These are phyloP conservation scores for Thalpophila matura DNA, from an alignment of 2,888 invertebrate genomes.

Conservation along the genomic window DNA sequence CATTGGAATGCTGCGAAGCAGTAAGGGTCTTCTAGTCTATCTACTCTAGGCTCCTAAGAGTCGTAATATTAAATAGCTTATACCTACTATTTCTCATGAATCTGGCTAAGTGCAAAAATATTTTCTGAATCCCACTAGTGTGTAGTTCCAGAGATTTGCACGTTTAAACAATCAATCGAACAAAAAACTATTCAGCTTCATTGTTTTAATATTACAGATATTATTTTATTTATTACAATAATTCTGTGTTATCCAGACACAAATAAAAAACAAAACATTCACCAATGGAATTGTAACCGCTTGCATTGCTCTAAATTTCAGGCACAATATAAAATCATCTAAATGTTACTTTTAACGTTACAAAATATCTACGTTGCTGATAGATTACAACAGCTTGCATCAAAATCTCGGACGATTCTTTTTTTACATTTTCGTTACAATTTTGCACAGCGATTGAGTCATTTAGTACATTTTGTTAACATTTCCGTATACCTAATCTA, in stretches of 20 bases:
- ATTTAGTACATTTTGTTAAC: slow-evolving; percentile 14
- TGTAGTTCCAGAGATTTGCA: too few relatives aligned
- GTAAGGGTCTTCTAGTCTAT: too few relatives aligned
- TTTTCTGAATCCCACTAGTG: too few relatives aligned
- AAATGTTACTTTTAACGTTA: slow-evolving; percentile 32
- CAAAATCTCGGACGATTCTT: slow-evolving; percentile 10
- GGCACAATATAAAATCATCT: slow-evolving; percentile 23
- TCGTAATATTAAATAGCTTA: too few relatives aligned
- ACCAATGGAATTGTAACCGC: slow-evolving; percentile 9
- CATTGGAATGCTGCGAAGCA: too few relatives aligned
- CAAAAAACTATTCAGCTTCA: too few relatives aligned
- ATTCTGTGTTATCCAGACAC: slow-evolving; percentile 5
- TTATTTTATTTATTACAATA: neutral
- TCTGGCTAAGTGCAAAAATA: too few relatives aligned
- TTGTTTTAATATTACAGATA: too few relatives aligned
- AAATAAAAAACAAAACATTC: neutral
- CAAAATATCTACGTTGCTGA: slow-evolving; percentile 24
- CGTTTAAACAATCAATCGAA: too few relatives aligned
- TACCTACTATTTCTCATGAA: too few relatives aligned
- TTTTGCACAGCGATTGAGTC: neutral
- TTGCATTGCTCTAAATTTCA: slow-evolving; percentile 24
- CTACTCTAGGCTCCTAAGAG: too few relatives aligned
- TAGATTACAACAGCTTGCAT: slow-evolving; percentile 44
- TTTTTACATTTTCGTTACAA: slow-evolving; percentile 25
- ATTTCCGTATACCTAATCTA: neutral